Conservation (phyloP, 30 jellyfish, hydroid and myxozoan species). For the Turritopsis dohrnii region DNA sequence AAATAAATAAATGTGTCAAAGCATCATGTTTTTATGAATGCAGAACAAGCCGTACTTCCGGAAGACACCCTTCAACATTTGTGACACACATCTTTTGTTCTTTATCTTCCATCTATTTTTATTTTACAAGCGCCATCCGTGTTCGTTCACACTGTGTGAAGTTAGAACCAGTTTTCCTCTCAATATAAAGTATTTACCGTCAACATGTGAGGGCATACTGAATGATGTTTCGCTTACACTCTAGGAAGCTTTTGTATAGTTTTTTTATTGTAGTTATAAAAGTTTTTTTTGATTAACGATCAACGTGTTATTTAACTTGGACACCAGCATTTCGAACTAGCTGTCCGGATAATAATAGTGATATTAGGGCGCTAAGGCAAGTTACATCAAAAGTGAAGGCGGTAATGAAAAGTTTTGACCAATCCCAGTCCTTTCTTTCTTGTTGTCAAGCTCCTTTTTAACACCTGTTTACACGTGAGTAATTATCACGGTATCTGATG, state of each 20-base stretch:
- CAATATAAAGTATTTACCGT: too few relatives aligned
- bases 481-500: not conserved
- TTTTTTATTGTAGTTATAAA: not conserved
- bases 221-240: not conserved
- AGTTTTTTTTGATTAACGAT: not conserved
- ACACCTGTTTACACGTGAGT: not conserved
- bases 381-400: not conserved
- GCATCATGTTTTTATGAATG: not conserved
- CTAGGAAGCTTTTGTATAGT: not conserved
- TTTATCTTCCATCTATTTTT: too few relatives aligned
- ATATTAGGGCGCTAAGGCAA: not conserved
- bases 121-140: not conserved
- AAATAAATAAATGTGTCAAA: constrained; percentile 12
- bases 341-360: not conserved
- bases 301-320: not conserved
- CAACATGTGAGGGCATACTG: not conserved
- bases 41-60: not conserved
- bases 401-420: not conserved
- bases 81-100: not conserved
- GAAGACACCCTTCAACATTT: not conserved
- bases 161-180: too few relatives aligned
- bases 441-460: not conserved
- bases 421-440: not conserved
- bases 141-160: not conserved
- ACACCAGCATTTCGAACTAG: not conserved